Evolutionary conservation across 1,140 invertebrate species (phyloP).

Genomic region (Plodia interpunctella): DNA sequence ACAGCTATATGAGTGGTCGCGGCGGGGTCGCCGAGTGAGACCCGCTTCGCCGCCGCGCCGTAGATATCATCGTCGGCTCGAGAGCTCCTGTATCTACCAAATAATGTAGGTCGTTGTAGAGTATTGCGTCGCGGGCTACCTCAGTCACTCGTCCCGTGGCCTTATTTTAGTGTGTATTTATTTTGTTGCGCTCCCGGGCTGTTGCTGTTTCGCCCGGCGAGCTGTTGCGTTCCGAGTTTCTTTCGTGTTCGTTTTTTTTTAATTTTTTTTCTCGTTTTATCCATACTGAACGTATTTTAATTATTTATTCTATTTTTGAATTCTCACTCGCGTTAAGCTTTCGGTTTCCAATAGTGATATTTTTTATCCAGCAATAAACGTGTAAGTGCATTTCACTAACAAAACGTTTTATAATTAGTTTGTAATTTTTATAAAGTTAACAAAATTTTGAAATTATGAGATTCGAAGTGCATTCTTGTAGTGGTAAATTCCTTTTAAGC

Average conservation of each 20-base stretch:
- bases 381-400: constrained; percentile 73
- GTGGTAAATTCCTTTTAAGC: constrained; percentile 73
- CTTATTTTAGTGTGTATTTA: constrained; percentile 71
- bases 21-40: constrained; percentile 33
- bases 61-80: constrained; percentile 14
- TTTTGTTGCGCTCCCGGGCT: constrained; percentile 71
- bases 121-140: constrained; percentile 72
- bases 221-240: constrained; percentile 69
- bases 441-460: constrained; percentile 69
- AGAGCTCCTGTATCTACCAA: constrained; percentile 48
- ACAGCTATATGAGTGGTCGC: constrained; percentile 33
- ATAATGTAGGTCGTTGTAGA: constrained; percentile 58
- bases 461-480: constrained; percentile 76
- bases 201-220: constrained; percentile 69
- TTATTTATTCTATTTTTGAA: constrained; percentile 65
- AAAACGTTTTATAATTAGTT: constrained; percentile 70
- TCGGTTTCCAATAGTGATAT: constrained; percentile 77
- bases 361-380: constrained; percentile 76
- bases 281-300: constrained; percentile 59
- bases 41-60: constrained; percentile 22
- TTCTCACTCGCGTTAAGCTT: constrained; percentile 62
- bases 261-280: constrained; percentile 58
- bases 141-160: constrained; percentile 72
- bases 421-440: constrained; percentile 63
- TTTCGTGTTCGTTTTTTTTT: constrained; percentile 60